A percentile compares a stretch with the other conserved stretches of the same genome.
Conservation (phyloP, 2,797 vertebrate genomes). For the Tadarida brasiliensis region DNA sequence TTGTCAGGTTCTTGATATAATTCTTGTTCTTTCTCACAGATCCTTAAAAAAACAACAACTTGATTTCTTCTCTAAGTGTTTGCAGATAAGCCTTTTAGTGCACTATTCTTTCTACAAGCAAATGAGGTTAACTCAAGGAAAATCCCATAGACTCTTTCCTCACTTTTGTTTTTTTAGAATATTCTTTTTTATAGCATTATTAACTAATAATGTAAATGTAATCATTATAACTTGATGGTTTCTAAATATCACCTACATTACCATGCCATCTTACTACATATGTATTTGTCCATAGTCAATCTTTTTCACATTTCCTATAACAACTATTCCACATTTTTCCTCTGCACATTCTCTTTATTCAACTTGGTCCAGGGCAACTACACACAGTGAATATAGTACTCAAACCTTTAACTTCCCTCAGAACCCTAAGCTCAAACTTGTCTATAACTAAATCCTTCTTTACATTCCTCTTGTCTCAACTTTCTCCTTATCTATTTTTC, state of each 20-base stretch:
- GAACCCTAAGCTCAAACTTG: neutral
- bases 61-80: neutral
- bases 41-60: neutral
- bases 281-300: neutral
- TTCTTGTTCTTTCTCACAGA: slow-evolving; percentile 56
- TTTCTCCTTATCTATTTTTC: neutral
- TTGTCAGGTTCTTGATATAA: slow-evolving; percentile 41
- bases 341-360: neutral
- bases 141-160: neutral
- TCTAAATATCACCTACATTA: neutral
- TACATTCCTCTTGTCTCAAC: neutral
- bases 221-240: neutral
- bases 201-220: neutral
- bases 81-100: neutral
- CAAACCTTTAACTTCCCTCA: neutral
- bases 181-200: neutral
- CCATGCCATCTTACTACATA: neutral
- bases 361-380: neutral
- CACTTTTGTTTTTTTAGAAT: neutral
- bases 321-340: neutral
- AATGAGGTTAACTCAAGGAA: slow-evolving; percentile 13
- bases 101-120: neutral
- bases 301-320: neutral
- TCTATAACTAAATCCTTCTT: neutral
- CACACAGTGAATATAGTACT: neutral